These are phyloP conservation scores for Gastrophryne carolinensis DNA, from an alignment of 2,797 vertebrate genomes.

Conservation along the genomic window DNA sequence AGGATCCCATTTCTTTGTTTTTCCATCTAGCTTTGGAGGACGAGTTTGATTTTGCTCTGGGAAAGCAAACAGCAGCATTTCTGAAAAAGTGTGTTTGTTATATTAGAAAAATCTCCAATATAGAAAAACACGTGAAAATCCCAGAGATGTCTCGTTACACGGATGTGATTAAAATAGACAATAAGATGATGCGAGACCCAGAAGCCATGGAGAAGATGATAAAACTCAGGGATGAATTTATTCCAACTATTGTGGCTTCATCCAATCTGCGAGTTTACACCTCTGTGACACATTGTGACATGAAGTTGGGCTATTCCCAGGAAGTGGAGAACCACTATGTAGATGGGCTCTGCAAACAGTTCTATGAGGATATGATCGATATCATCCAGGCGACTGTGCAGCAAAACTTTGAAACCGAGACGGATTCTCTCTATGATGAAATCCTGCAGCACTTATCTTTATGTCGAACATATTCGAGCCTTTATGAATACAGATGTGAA, in stretches of 20 bases:
- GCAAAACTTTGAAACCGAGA: constrained; percentile 95
- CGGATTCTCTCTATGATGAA: constrained; percentile 89
- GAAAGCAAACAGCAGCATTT: constrained; percentile 96
- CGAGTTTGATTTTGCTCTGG: constrained; percentile 95
- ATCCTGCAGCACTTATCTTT: constrained; percentile 93
- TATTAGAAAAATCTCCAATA: constrained; percentile 97
- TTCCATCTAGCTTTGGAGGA: constrained; percentile 88
- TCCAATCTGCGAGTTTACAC: constrained; percentile 97
- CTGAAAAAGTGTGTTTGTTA: constrained; percentile 98
- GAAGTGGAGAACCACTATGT: constrained; percentile 97
- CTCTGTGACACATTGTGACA: constrained; percentile 96
- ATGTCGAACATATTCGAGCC: constrained; percentile 86
- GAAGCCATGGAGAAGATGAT: constrained; percentile 92
- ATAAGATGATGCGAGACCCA: constrained; percentile 86
- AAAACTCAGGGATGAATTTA: constrained; percentile 96
- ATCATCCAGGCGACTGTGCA: constrained; percentile 97
- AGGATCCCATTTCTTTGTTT: too few species aligned
- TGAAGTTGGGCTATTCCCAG: constrained; percentile 95
- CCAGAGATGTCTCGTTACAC: constrained; percentile 95
- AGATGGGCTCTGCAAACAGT: constrained; percentile 96
- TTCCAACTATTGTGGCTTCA: constrained; percentile 91
- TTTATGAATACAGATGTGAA: constrained; percentile 90
- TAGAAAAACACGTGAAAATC: constrained; percentile 92
- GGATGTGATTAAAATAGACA: constrained; percentile 81
- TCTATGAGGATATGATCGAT: constrained; percentile 99